These are phyloP conservation scores for Cyprinodon variegatus DNA, from an alignment of 2,113 vertebrate species.

Conservation along the genomic window DNA sequence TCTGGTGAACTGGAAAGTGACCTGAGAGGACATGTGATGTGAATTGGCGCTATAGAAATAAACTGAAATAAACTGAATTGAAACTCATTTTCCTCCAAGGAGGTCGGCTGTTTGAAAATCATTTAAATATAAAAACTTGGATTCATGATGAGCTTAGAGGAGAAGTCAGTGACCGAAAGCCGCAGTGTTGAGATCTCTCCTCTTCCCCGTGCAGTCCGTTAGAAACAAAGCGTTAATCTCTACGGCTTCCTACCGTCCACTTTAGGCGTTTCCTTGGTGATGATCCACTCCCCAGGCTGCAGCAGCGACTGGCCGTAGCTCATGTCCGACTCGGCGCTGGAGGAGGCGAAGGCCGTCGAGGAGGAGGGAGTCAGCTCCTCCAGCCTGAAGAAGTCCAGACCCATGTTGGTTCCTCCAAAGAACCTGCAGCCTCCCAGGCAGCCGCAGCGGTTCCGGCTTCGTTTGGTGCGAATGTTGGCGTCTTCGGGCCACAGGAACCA, in stretches of 20 bases:
- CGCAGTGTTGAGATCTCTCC: neutral
- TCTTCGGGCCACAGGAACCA: slow-evolving; percentile 99
- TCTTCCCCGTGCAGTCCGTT: neutral
- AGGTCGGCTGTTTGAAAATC: too few relatives aligned
- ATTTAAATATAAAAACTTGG: too few relatives aligned
- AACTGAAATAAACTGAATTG: too few relatives aligned
- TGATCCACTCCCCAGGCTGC: slow-evolving; percentile 93
- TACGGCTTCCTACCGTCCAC: slow-evolving; percentile 83
- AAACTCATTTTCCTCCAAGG: too few relatives aligned
- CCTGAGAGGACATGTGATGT: too few relatives aligned
- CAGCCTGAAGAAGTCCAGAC: slow-evolving; percentile 91
- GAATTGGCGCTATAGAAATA: too few relatives aligned
- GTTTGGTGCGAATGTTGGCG: slow-evolving; percentile 82
- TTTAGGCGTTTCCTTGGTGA: slow-evolving; percentile 90
- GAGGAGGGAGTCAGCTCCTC: slow-evolving; percentile 94
- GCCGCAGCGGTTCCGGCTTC: slow-evolving; percentile 91
- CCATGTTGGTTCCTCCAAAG: slow-evolving; percentile 89
- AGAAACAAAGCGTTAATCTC: slow-evolving; percentile 3
- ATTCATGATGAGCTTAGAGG: too few relatives aligned
- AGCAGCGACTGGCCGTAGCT: slow-evolving; percentile 95
- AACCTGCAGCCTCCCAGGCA: slow-evolving; percentile 96
- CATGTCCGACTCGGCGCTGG: slow-evolving; percentile 89
- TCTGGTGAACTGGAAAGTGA: too few relatives aligned
- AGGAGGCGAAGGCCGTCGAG: slow-evolving; percentile 89
- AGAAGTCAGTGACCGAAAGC: neutral